Evolutionary conservation across 2,113 vertebrate genomes (phyloP).

Genomic region (Stegostoma tigrinum): DNA sequence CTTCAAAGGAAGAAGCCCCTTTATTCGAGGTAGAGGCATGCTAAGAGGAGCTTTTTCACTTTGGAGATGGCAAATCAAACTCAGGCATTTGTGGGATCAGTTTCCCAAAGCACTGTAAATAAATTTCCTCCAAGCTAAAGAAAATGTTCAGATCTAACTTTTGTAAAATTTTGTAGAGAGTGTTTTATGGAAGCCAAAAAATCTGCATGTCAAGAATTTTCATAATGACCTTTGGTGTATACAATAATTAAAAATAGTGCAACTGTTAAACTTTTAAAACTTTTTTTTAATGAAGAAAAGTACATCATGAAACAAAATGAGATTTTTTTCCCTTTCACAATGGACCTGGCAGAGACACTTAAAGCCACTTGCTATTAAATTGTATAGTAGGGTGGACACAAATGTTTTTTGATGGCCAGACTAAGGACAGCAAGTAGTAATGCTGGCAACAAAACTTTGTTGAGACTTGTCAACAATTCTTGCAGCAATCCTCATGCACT

Average conservation of each 20-base stretch:
- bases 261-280: not conserved
- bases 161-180: not conserved
- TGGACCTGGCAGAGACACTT: constrained; percentile 67
- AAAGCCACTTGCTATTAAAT: constrained; percentile 55
- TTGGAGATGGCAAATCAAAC: constrained; percentile 56
- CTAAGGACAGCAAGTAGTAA: constrained; percentile 39
- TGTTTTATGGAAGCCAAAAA: not conserved
- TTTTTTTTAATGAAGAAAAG: not conserved
- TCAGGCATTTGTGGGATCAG: not conserved
- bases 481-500: constrained; percentile 49
- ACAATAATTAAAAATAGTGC: not conserved
- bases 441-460: constrained; percentile 37
- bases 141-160: not conserved
- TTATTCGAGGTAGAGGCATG: constrained; percentile 49
- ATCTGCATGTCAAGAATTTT: constrained; percentile 6
- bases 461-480: constrained; percentile 38
- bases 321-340: constrained; percentile 71
- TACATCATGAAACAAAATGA: constrained; percentile 50
- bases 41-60: constrained; percentile 49
- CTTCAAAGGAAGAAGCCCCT: constrained; percentile 56
- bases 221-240: not conserved
- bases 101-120: not conserved
- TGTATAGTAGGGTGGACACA: constrained; percentile 45
- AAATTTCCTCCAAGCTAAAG: not conserved
- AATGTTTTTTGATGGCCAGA: constrained; percentile 41